Percentiles rank a stretch among this genome's conserved stretches.
Evolutionary conservation across 1,140 invertebrate genomes (phyloP).

Genomic region (Drosophila rufa): DNA sequence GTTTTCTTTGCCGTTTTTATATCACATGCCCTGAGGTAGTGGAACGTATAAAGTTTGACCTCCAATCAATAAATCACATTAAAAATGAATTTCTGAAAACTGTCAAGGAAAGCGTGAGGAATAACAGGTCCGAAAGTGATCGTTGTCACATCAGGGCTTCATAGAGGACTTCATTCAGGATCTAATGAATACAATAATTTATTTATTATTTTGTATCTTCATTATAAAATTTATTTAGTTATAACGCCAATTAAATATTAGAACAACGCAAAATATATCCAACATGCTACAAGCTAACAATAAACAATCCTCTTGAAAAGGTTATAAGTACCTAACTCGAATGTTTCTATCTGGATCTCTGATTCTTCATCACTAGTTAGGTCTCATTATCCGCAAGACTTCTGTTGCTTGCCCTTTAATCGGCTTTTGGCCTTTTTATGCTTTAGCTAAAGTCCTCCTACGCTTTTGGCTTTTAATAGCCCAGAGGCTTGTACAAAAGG

Average conservation of each 20-base stretch:
- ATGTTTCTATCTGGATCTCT: neutral
- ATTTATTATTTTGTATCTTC: too few relatives aligned
- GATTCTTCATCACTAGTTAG: neutral
- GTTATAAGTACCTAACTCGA: neutral
- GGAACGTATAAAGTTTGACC: constrained; percentile 29
- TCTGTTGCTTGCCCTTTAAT: too few relatives aligned
- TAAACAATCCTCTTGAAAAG: too few relatives aligned
- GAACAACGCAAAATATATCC: neutral
- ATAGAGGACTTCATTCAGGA: too few relatives aligned
- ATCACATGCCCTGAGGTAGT: constrained; percentile 16
- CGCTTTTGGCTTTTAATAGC: constrained; percentile 21
- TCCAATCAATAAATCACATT: constrained; percentile 45
- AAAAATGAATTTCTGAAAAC: constrained; percentile 34
- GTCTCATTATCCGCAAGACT: too few relatives aligned
- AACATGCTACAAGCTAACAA: too few relatives aligned
- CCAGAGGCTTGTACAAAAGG: constrained; percentile 18
- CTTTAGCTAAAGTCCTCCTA: constrained; percentile 1
- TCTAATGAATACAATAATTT: too few relatives aligned
- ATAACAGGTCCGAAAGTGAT: constrained; percentile 15
- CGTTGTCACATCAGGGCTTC: neutral
- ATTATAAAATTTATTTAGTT: too few relatives aligned
- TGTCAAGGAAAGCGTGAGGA: constrained; percentile 11
- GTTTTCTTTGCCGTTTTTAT: constrained; percentile 34
- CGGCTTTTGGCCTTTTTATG: constrained; percentile 45
- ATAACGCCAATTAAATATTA: neutral